Evolutionary conservation across 2,888 invertebrate species (phyloP), one percentile per base, ranked within the genome.

Genomic region (Baccha elongata): DNA sequence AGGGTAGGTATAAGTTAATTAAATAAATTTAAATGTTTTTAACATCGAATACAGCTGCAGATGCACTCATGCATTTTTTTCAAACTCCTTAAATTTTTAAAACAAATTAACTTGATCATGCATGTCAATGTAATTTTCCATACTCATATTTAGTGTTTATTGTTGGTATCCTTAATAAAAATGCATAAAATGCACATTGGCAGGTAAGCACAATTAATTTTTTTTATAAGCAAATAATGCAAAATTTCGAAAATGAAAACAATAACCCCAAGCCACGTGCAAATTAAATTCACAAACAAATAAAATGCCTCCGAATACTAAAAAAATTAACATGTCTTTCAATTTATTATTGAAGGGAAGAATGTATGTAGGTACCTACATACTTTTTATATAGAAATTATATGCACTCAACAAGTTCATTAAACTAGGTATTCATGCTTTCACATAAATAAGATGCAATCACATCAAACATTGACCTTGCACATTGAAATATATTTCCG

Each of bases 401-500:
- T n/a, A n/a, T n/a, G 11, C 10, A 29, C 52, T 32, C 29, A 8
- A 8, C 26, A 19, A 13, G 60, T 60, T 60, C 60, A 60, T 44
- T 44, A 60, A 60, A 60, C 32, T 37, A 40, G n/a, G n/a, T n/a
- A 15, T 44, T 44, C 11, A 2, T 17, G n/a, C n/a, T n/a, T n/a
- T 64, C 48, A 65, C 29, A 8, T 53, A 21, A 26, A 10, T 53
- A 23, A 29, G 11, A 29, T 29, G 35, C 32, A 58, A 42, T 64
- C 37, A 37, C n/a, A n/a, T n/a, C 21, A 65, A 26, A 52, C 17
- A 6, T 17, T 53, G 44, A 53, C 80, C 80, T 80, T 76, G 69
- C 40, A 44, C 55, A 52, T 69, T 74, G 53, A 50, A 19, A 15
- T n/a, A 35, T 58, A 37, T 26, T 44, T 29, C 37, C 53, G 62